These are phyloP conservation scores for Martes martes DNA, from an alignment of 2,113 vertebrate genomes.

Conservation along the genomic window DNA sequence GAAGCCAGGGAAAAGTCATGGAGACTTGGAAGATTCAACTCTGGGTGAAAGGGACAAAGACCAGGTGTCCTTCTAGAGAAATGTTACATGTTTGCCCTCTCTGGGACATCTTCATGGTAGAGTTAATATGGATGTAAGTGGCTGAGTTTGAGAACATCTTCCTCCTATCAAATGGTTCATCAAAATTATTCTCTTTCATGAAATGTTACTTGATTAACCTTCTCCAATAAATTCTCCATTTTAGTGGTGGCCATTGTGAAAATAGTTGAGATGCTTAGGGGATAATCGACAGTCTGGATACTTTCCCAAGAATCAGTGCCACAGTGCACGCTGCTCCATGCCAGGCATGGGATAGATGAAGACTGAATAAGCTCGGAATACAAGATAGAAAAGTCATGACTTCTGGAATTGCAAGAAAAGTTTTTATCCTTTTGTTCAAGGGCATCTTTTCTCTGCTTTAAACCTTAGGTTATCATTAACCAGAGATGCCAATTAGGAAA, in stretches of 20 bases:
- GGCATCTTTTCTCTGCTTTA: background rate
- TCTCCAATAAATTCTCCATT: background rate
- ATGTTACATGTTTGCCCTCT: background rate
- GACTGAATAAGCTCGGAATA: rapidly evolving
- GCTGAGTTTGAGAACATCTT: background rate
- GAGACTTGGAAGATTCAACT: background rate
- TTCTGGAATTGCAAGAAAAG: rapidly evolving
- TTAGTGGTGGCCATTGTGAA: background rate
- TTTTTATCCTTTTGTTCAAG: too few relatives aligned
- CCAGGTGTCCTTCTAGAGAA: background rate
- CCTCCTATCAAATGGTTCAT: background rate
- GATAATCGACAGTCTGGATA: background rate
- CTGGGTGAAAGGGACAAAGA: background rate
- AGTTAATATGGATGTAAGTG: background rate
- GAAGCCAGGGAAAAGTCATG: background rate
- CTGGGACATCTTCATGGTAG: background rate
- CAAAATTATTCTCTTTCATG: background rate
- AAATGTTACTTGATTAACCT: background rate
- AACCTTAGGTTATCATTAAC: background rate
- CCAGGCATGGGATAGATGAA: background rate
- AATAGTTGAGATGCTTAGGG: background rate
- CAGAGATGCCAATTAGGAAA: background rate
- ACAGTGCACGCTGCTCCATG: background rate
- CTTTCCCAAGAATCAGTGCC: background rate
- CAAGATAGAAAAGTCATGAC: background rate